A percentile compares a stretch with the other conserved stretches of the same genome.
phyloP scores from a whole-genome alignment of 2,888 invertebrate species.

The Plagodis dolabraria region DNA sequence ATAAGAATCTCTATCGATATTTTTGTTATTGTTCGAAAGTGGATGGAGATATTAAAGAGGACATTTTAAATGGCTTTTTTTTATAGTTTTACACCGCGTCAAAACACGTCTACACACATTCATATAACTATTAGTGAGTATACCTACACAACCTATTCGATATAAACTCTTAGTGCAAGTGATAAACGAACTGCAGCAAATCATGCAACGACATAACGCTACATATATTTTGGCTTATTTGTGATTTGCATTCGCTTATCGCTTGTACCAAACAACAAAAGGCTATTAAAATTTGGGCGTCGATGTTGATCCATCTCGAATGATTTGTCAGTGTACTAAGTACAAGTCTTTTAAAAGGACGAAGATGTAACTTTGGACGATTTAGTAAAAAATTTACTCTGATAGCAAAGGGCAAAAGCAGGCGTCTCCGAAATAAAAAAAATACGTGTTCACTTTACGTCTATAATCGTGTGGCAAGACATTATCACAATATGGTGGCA shows the following conservation, averaged over 20 bases:
- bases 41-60: conserved; percentile 81
- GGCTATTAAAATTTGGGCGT: conserved; percentile 19
- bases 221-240: conserved; percentile 22
- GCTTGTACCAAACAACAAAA: conserved; percentile 30
- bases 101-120: conserved; percentile 62
- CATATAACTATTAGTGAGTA: conserved; percentile 57
- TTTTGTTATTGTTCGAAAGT: conserved; percentile 76
- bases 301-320: conserved; percentile 57
- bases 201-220: conserved; percentile 6
- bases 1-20: conserved; percentile 35
- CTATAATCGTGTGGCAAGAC: conserved; percentile 73
- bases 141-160: conserved; percentile 72
- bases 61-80: conserved; percentile 61
- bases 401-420: conserved; percentile 59
- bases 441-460: conserved; percentile 51
- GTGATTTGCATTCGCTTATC: conserved; percentile 20
- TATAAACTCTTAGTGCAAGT: conserved; percentile 59
- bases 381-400: conserved; percentile 61
- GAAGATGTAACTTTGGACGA: conserved; percentile 83
- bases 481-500: conserved; percentile 76
- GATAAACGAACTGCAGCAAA: conserved; percentile 47
- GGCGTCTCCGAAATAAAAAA: conserved; percentile 56
- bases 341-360: conserved; percentile 83
- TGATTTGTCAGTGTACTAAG: conserved; percentile 71
- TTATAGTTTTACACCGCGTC: conserved; percentile 53